Evolutionary conservation across 2,888 invertebrate genomes (phyloP).

Genomic region (Hypercompe scribonia): DNA sequence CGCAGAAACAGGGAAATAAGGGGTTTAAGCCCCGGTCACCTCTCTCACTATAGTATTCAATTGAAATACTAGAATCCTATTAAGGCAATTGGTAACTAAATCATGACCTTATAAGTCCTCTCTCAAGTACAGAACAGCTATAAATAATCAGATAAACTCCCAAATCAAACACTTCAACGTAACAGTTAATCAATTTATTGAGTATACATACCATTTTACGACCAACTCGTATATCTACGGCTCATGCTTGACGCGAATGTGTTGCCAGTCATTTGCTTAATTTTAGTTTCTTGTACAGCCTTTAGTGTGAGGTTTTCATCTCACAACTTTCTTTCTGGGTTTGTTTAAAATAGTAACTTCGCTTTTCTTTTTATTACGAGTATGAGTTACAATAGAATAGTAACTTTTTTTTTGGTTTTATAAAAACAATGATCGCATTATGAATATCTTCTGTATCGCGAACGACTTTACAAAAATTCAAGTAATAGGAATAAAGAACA

Average conservation of each 20-base stretch:
- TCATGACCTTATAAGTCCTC: neutral
- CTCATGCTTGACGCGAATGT: conserved; percentile 20
- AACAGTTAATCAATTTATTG: conserved; percentile 62
- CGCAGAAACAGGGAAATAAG: too few species aligned
- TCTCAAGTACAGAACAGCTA: conserved; percentile 28
- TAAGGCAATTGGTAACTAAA: neutral
- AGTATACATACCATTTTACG: conserved; percentile 61
- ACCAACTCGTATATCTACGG: conserved; percentile 16
- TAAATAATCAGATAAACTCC: conserved; percentile 56
- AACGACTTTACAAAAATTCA: too few species aligned
- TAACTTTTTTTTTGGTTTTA: too few species aligned
- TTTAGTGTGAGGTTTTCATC: neutral
- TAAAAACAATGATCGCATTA: too few species aligned
- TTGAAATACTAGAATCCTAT: neutral
- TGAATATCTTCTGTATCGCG: too few species aligned
- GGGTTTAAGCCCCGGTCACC: too few species aligned
- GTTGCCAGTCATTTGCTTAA: conserved; percentile 29
- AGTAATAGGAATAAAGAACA: too few species aligned
- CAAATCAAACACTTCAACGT: conserved; percentile 61
- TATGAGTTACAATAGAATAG: too few species aligned
- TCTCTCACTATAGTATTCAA: too few species aligned
- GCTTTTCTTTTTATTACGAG: too few species aligned
- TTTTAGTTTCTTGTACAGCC: neutral
- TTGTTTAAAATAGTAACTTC: neutral
- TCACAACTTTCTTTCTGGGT: neutral